Evolutionary conservation across 2,797 vertebrate genomes (phyloP).

Genomic region (Acrocephalus scirpaceus): DNA sequence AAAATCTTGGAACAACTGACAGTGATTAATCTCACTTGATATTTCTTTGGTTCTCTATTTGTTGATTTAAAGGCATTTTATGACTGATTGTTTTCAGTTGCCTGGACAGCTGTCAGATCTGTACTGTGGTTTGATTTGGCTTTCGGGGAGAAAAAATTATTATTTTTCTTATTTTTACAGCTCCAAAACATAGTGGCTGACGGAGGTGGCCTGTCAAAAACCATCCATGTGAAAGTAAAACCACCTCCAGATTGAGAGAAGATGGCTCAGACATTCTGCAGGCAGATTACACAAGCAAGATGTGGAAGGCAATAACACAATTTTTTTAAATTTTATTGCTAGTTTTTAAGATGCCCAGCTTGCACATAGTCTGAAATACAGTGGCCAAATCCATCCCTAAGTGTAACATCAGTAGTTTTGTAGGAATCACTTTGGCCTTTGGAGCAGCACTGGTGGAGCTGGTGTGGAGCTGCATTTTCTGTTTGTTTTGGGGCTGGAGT

Average conservation of each 20-base stretch:
- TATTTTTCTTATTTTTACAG: conserved; percentile 59
- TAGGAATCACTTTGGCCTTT: neutral
- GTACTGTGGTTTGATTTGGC: conserved; percentile 43
- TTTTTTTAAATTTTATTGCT: neutral
- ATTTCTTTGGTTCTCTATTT: conserved; percentile 64
- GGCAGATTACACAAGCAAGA: neutral
- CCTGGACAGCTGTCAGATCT: conserved; percentile 55
- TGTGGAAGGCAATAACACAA: neutral
- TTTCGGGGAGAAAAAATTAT: conserved; percentile 45
- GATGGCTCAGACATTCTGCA: neutral
- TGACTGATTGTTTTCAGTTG: conserved; percentile 65
- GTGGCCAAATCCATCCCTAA: neutral
- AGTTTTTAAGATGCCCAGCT: neutral
- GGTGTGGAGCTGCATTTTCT: neutral
- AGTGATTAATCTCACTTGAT: conserved; percentile 73
- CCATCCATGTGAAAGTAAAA: neutral
- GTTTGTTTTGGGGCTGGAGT: neutral
- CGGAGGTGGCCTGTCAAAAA: neutral
- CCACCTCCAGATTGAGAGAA: conserved; percentile 10
- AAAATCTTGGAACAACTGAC: conserved; percentile 68
- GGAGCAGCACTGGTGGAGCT: neutral
- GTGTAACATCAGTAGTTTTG: neutral
- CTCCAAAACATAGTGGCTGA: conserved; percentile 18
- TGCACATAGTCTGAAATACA: neutral
- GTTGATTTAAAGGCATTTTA: conserved; percentile 70